phyloP scores from a whole-genome alignment of 1,140 invertebrate genomes.

The Thaumatotibia leucotreta region DNA sequence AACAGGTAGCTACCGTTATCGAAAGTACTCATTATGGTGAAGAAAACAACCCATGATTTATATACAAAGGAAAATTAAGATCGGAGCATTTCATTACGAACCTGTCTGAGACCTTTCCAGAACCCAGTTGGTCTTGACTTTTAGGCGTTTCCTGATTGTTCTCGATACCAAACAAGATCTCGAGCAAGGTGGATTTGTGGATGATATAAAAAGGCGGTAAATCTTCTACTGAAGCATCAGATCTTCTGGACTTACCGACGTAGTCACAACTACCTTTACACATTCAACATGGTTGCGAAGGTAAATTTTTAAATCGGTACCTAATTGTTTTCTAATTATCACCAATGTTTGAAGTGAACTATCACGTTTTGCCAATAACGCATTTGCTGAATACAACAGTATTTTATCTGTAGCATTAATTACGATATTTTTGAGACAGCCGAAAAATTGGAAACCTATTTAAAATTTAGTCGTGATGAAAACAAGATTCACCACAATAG shows the following conservation, averaged over 20 bases:
- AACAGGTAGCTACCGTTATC: no score
- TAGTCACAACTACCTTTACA: conserved; percentile 16
- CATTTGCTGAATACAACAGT: no score
- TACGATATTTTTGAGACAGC: no score
- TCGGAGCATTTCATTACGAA: conserved; percentile 3
- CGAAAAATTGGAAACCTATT: no score
- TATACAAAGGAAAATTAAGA: background rate
- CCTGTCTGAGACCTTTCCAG: conserved; percentile 33
- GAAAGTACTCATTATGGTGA: background rate
- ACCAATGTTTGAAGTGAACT: no score
- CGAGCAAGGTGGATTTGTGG: background rate
- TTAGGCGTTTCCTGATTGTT: conserved; percentile 63
- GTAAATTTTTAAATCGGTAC: conserved; percentile 9
- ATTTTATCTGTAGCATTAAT: no score
- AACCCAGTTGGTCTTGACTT: conserved; percentile 56
- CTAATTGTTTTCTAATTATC: no score
- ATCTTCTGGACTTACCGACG: conserved; percentile 13
- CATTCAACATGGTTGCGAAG: conserved; percentile 19
- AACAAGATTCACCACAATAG: no score
- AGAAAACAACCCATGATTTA: background rate
- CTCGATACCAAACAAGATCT: conserved; percentile 35
- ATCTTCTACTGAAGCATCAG: conserved; percentile 1
- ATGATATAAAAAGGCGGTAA: conserved; percentile 14
- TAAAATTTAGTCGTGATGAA: no score
- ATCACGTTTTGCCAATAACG: no score